Conservation (phyloP, 2,113 vertebrate genomes). For the Mustela nigripes region DNA sequence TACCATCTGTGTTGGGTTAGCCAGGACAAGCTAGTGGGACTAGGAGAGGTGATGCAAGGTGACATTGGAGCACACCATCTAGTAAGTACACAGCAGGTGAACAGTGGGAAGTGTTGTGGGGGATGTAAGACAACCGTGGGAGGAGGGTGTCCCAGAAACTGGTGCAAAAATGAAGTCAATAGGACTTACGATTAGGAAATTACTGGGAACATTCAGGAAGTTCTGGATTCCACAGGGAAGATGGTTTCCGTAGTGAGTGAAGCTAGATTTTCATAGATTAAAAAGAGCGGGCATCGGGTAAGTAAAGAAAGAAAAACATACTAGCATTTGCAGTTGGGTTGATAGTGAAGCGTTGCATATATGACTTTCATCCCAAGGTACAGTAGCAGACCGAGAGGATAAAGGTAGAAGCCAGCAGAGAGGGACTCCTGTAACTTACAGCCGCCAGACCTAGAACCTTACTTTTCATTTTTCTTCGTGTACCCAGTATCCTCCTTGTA, state of each 20-base stretch:
- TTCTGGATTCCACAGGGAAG: neutral
- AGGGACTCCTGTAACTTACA: neutral
- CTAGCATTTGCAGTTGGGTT: neutral
- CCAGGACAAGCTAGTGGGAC: neutral
- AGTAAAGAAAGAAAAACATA: neutral
- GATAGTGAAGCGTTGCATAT: neutral
- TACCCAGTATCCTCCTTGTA: neutral
- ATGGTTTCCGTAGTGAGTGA: neutral
- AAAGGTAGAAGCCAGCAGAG: neutral
- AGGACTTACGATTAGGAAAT: neutral
- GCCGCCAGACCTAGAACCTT: neutral
- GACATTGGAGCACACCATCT: neutral
- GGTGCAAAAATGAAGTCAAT: neutral
- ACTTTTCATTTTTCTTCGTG: neutral
- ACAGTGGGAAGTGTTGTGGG: too few species aligned
- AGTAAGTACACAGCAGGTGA: neutral
- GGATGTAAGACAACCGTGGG: too few species aligned
- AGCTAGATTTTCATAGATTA: neutral
- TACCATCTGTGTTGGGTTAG: neutral
- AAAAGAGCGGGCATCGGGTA: neutral
- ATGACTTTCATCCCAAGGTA: neutral
- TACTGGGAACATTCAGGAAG: neutral
- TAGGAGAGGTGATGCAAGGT: neutral
- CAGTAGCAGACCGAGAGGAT: neutral
- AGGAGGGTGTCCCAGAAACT: neutral